These are phyloP conservation scores for Mormyrus lacerda DNA, from an alignment of 2,113 vertebrate species.

Conservation along the genomic window DNA sequence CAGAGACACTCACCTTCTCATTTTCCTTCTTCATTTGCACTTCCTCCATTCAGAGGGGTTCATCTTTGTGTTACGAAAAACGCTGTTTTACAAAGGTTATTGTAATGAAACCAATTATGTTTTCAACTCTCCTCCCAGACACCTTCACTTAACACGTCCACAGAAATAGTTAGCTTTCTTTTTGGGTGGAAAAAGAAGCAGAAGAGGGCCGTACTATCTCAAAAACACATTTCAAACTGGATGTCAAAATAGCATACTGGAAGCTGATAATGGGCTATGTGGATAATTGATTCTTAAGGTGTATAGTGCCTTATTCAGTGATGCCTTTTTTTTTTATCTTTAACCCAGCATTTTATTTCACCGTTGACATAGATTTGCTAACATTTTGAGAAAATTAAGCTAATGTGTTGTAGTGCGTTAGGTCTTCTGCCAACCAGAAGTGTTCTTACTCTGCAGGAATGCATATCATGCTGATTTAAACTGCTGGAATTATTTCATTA, in stretches of 20 bases:
- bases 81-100: neutral
- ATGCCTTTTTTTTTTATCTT: neutral
- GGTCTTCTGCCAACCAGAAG: neutral
- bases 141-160: neutral
- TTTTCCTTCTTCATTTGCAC: neutral
- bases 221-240: neutral
- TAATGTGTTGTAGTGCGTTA: neutral
- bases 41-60: neutral
- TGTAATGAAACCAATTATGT: neutral
- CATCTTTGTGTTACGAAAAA: neutral
- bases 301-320: neutral
- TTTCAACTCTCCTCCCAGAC: neutral
- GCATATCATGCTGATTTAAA: neutral
- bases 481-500: neutral
- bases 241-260: neutral
- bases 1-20: neutral
- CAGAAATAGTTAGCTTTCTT: neutral
- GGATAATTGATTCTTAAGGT: neutral
- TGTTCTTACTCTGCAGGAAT: neutral
- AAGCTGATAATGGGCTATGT: neutral
- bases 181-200: neutral
- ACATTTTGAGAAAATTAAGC: neutral
- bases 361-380: neutral
- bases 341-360: neutral
- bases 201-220: neutral